Evolutionary conservation across 1,140 invertebrate species (phyloP), one percentile per base, ranked within the genome.

Genomic region (Drosophila sp.): DNA sequence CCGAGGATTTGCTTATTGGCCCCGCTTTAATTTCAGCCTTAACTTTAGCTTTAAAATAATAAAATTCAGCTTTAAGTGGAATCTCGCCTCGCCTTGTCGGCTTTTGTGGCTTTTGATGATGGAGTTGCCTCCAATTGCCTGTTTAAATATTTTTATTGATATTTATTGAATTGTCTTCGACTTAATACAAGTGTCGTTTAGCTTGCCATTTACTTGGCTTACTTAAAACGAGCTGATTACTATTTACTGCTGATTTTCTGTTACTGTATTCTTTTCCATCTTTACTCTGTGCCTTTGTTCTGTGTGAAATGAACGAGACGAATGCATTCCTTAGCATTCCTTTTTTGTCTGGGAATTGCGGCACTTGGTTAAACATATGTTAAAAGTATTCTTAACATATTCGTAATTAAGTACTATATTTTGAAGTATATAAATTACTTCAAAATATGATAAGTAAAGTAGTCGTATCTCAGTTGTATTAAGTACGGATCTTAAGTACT

Each of bases 101-200:
- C 70, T 65, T 58, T 36, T 13, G 51, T 13, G 25, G 65, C 71
- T 89, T 80, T 87, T 86, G 82, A 78, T 63, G 82, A 46, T 56
- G 43, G 40, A 58, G 29, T 53, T 51, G 51, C 16, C 21, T 32
- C 54, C 67, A 66, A 63, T 74, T 82, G 36, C 25, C 70, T 43
- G 14, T 72, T 70, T 75, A 65, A 78, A 76, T 75, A 78, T 53
- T 79, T 80, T 75, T 78, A 80, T 79, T 79, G 67, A 87, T 86
- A 86, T 86, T 87, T 76, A 87, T 87, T 87, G 82, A 87, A 87
- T 82, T 76, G 75, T 51, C 36, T 21, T 54, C 25, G 43, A 51
- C 66, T 67, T 76, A 40, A 73, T 62, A 61, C 61, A 76, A 80
- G 81, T 73, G 71, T 50, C 54, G 71, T 67, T 72, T 76, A 76